Base-by-base conservation (phyloP, 2,113 vertebrate species). In the Plecotus auritus region DNA sequence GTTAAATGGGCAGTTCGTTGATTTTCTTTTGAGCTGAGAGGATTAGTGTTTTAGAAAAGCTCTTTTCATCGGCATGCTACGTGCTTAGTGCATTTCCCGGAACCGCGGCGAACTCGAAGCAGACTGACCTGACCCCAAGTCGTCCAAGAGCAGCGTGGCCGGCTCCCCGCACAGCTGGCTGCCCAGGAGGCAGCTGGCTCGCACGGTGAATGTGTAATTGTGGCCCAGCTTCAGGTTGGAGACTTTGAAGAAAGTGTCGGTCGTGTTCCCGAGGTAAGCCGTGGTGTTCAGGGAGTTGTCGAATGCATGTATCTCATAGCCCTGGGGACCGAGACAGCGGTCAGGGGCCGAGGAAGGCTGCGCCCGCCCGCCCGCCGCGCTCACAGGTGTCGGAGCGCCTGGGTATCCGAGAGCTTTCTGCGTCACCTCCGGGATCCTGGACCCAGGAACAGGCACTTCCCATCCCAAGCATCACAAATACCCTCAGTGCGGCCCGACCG, bases 141-240 rank as follows among this genome's bases (percentile, higher is more conserved):
- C 99, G 2, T 99, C 99, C 0, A 99, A 99, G 4, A 99, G 98
- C 14, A 99, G 98, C 0, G 99, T 97, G 0, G 99, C 99, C 0
- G 99, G 98, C 51, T 99, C 99, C 0, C 99, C 99, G 0, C 99
- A 99, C 96, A 99, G 98, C 98, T 99, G 99, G 10, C 98, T 98
- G 0, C 97, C 98, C 2, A 99, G 97, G 72, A 99, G 98, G 88
- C 99, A 99, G 49, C 98, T 97, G 0, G 99, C 99, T 96, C 99
- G 99, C 28, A 99, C 99, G 0, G 97, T 99, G 98, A 99, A 99
- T 0, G 99, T 99, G 73, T 99, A 99, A 98, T 99, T 99, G 97
- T 99, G 99, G 14, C 99, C 99, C 11, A 97, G 59, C 96, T 99
- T 98, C 98, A 99, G 98, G 98, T 98, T 99, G 97, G 98, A 99